Evolutionary conservation across 64 coral and sea anemone species (phyloP), one percentile per base, ranked within the genome.

Genomic region (Montipora cactus): DNA sequence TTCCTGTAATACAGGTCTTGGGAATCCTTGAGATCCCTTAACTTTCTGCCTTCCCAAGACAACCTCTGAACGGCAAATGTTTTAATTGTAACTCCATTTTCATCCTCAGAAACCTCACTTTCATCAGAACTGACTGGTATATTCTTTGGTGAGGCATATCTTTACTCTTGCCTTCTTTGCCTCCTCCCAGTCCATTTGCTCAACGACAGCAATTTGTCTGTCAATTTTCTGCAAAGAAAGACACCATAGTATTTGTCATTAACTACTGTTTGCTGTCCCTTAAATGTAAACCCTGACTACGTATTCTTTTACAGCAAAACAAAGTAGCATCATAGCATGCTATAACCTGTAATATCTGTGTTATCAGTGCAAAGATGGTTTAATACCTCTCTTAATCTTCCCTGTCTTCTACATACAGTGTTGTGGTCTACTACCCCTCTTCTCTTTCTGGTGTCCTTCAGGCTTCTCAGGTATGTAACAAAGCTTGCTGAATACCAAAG

Each of bases 161-260:
- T 53, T 80, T 55, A 20, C 19, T 61, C 0, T 59, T 23, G 23
- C 79, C 7, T 37, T 21, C 55, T 81, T 81, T 37, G 53, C 16
- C 59, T 81, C 79, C 7, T 81, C 79, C 79, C 79, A 81, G n/a
- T 15, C 52, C 52, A 81, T 61, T 23, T 62, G 19, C 7, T 81
- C 53, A 2, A 81, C 20, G 13, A 14, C 52, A 61, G 79, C 51
- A 57, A 81, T 22, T 81, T 20, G 79, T 23, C 79, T 52, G 22
- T 21, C 79, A 59, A 81, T 81, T 81, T 81, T 81, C 79, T 81
- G 55, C 16, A 81, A 81, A 81, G 1, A 81, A 28, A 64, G 23
- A 73, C 23, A 73, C 16, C 70, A 10, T 73, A 0, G 23, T 16
- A 73, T 23, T 28, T 8, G 23, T 5, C 19, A 28, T 28, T 23